A percentile compares a stretch with the other conserved stretches of the same genome.
Evolutionary conservation across 2,113 vertebrate genomes (phyloP).

Genomic region (western clawed frog (Xenopus tropicalis)): DNA sequence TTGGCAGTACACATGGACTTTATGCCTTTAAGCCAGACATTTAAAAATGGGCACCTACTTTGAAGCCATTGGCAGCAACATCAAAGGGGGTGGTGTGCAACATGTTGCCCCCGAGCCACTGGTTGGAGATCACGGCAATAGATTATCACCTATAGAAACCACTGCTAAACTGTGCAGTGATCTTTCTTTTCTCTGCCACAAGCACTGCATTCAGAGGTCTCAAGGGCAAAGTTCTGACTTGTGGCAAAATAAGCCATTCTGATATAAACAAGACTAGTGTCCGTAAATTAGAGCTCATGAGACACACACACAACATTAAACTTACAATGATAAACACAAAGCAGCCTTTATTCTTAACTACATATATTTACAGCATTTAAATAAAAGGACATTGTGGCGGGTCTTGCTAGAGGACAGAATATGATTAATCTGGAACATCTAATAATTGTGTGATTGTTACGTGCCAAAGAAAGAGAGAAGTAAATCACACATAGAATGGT

Average conservation of each 20-base stretch:
- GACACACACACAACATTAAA: slow-evolving; percentile 12
- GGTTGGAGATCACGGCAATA: too few relatives aligned
- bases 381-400: slow-evolving; percentile 7
- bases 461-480: neutral
- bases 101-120: too few relatives aligned
- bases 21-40: too few relatives aligned
- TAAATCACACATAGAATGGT: neutral
- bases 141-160: neutral
- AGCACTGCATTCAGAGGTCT: neutral
- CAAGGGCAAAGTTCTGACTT: neutral
- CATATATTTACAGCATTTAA: neutral
- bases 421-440: slow-evolving; percentile 2
- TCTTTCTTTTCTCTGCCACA: neutral
- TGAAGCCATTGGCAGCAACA: too few relatives aligned
- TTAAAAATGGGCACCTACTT: too few relatives aligned
- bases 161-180: neutral
- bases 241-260: slow-evolving; percentile 21
- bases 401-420: neutral
- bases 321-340: slow-evolving; percentile 15
- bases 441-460: slow-evolving; percentile 9
- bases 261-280: neutral
- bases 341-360: slow-evolving; percentile 4
- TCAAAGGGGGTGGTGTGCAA: too few relatives aligned
- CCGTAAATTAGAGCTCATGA: slow-evolving; percentile 23
- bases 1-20: too few relatives aligned